Conservation (phyloP, 2,888 invertebrate species). For the Exocentrus adspersus region DNA sequence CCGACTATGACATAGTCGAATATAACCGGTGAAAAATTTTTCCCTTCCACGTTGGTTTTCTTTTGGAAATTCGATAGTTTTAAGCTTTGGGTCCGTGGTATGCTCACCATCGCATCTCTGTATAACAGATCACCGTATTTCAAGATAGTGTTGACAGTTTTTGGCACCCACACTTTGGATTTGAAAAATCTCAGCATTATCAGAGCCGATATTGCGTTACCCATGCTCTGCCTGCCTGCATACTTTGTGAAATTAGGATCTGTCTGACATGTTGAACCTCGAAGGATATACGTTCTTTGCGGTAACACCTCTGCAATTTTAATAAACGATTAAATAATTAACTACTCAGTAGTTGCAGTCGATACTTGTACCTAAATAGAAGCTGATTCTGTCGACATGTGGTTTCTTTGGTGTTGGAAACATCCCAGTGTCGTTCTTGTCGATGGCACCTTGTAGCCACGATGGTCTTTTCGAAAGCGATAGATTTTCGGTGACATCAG, state of each 20-base stretch:
- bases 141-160: slow-evolving; percentile 59
- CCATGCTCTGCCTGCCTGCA: slow-evolving; percentile 56
- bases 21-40: slow-evolving; percentile 52
- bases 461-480: slow-evolving; percentile 42
- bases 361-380: slow-evolving; percentile 41
- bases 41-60: slow-evolving; percentile 51
- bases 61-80: slow-evolving; percentile 48
- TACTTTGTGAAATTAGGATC: slow-evolving; percentile 56
- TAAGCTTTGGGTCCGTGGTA: slow-evolving; percentile 43
- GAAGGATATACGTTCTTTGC: slow-evolving; percentile 56
- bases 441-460: slow-evolving; percentile 37
- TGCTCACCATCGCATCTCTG: slow-evolving; percentile 52
- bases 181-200: slow-evolving; percentile 59
- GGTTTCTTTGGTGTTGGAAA: slow-evolving; percentile 39
- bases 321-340: slow-evolving; percentile 6
- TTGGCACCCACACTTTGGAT: slow-evolving; percentile 60
- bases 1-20: slow-evolving; percentile 59
- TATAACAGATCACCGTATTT: slow-evolving; percentile 59
- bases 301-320: slow-evolving; percentile 47
- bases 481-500: slow-evolving; percentile 34
- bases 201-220: slow-evolving; percentile 59
- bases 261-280: slow-evolving; percentile 58
- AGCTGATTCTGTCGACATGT: slow-evolving; percentile 37
- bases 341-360: background rate
- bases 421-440: slow-evolving; percentile 41